phyloP scores from a whole-genome alignment of 1,140 invertebrate genomes.

The Drosophila lini region DNA sequence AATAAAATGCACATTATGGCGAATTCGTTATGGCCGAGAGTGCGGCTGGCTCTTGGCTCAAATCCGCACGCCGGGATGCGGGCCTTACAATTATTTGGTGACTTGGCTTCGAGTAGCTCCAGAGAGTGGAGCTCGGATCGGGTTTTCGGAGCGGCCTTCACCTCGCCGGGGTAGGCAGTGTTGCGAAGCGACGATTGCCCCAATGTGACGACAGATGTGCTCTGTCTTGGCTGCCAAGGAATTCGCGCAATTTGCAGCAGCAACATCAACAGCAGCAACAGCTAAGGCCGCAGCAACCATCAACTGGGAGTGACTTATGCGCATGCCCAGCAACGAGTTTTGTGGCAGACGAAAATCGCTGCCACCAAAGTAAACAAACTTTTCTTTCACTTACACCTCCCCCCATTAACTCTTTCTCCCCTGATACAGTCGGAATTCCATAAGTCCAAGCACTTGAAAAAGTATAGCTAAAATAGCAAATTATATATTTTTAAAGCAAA shows the following conservation, averaged over 20 bases:
- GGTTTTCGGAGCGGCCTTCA: constrained; percentile 48
- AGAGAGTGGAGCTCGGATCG: constrained; percentile 21
- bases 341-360: constrained; percentile 49
- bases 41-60: constrained; percentile 32
- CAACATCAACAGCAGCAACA: constrained; percentile 12
- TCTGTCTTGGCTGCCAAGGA: constrained; percentile 49
- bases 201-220: constrained; percentile 71
- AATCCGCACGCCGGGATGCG: constrained; percentile 28
- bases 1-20: constrained; percentile 78
- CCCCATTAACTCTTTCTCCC: constrained; percentile 10
- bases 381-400: constrained; percentile 28
- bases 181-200: constrained; percentile 29
- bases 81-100: constrained; percentile 57
- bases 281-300: constrained; percentile 15
- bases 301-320: constrained; percentile 69
- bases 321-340: constrained; percentile 66
- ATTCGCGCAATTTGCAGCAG: constrained; percentile 70
- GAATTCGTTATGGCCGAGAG: constrained; percentile 72
- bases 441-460: background rate
- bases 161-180: constrained; percentile 32
- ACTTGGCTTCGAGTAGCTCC: constrained; percentile 26
- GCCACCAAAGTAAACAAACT: constrained; percentile 72
- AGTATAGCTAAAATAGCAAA: background rate
- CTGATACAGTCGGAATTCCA: background rate
- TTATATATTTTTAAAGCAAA: background rate